These are phyloP conservation scores for Geodia barretti DNA, from an alignment of 37 sponge, comb jelly and placozoan genomes.

Conservation along the genomic window DNA sequence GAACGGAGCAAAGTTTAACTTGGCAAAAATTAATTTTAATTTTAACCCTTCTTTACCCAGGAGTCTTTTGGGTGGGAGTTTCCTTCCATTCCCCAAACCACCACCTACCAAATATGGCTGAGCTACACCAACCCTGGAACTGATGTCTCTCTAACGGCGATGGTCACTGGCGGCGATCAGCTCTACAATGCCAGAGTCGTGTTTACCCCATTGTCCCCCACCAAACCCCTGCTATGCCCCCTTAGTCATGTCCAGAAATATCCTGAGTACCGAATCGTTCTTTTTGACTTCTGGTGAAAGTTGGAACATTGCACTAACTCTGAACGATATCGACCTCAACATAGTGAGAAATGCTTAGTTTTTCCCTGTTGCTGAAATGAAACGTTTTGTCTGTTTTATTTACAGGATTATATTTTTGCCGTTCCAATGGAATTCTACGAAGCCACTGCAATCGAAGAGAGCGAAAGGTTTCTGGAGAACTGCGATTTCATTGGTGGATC, in stretches of 20 bases:
- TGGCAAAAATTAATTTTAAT: too few relatives aligned
- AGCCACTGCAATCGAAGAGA: background rate
- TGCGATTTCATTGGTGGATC: background rate
- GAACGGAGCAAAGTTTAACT: too few relatives aligned
- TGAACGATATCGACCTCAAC: background rate
- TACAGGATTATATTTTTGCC: constrained; percentile 20
- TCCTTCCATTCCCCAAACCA: background rate
- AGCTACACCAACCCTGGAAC: background rate
- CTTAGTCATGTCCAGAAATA: background rate
- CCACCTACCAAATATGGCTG: background rate
- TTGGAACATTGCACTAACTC: background rate
- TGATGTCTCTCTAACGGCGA: background rate
- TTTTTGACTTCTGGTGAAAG: background rate
- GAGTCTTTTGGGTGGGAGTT: background rate
- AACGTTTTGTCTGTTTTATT: background rate
- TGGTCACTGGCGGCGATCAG: background rate
- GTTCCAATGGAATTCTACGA: constrained; percentile 25
- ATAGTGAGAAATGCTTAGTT: too few relatives aligned
- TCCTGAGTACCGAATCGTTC: background rate
- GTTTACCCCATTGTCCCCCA: background rate
- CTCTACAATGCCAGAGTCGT: background rate
- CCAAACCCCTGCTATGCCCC: background rate
- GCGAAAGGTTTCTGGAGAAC: background rate
- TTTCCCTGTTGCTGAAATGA: background rate
- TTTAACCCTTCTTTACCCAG: too few relatives aligned